Conservation (phyloP, 2,797 vertebrate species). For the Chloroceryle inda region DNA sequence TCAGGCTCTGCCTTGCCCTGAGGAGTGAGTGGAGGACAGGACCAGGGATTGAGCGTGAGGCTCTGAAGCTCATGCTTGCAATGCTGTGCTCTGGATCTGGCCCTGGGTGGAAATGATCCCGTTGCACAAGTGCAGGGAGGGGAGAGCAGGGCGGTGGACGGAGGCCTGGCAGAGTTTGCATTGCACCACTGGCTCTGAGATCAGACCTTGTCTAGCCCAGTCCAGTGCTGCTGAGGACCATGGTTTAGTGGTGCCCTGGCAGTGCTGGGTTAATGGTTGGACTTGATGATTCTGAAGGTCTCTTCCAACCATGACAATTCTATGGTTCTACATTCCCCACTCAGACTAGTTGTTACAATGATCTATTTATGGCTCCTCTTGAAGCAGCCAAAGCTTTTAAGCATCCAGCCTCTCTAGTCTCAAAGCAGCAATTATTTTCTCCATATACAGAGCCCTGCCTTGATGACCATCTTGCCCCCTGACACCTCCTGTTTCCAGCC, state of each 20-base stretch:
- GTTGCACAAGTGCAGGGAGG: neutral
- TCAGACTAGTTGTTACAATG: neutral
- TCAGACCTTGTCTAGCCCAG: neutral
- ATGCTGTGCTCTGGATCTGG: neutral
- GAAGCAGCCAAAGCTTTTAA: neutral
- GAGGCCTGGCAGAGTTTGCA: fast-evolving
- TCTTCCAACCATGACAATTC: neutral
- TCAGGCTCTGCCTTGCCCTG: fast-evolving
- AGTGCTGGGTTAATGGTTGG: neutral
- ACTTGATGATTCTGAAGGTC: neutral
- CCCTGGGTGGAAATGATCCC: fast-evolving
- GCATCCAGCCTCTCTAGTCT: neutral
- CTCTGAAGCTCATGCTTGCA: neutral
- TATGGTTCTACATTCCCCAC: neutral
- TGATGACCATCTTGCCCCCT: fast-evolving
- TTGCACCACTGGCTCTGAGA: neutral
- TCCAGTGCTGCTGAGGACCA: too few relatives aligned
- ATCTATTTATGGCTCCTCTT: neutral
- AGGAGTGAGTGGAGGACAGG: neutral
- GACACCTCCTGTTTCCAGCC: fast-evolving
- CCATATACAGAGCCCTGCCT: neutral
- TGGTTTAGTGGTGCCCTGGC: too few relatives aligned
- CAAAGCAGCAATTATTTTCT: fast-evolving
- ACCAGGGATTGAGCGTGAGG: neutral
- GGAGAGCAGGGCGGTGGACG: fast-evolving